phyloP scores from a whole-genome alignment of 2,113 vertebrate genomes.

The Montifringilla adamsi region DNA sequence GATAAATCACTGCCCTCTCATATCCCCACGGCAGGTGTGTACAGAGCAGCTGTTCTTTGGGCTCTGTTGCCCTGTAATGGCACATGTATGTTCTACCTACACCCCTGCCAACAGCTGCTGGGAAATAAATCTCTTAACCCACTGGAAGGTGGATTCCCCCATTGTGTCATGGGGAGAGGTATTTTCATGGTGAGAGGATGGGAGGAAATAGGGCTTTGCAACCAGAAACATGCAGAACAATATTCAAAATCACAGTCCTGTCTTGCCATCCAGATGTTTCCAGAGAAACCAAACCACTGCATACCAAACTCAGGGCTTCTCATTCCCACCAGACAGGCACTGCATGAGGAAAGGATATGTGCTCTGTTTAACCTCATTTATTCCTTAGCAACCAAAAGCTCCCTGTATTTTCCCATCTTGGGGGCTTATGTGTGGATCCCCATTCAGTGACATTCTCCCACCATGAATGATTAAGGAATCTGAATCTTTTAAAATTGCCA shows the following conservation, averaged over 20 bases:
- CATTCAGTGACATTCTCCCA: slow-evolving; percentile 55
- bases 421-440: slow-evolving; percentile 44
- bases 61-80: background rate
- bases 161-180: background rate
- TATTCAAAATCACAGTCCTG: background rate
- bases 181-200: background rate
- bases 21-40: background rate
- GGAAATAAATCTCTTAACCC: slow-evolving; percentile 34
- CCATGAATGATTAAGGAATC: slow-evolving; percentile 67
- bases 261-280: slow-evolving; percentile 43
- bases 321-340: slow-evolving; percentile 36
- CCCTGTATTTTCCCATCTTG: slow-evolving; percentile 61
- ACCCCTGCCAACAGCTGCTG: slow-evolving; percentile 6
- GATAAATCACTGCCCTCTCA: slow-evolving; percentile 20
- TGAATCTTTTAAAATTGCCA: slow-evolving; percentile 58
- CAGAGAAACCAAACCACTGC: slow-evolving; percentile 1
- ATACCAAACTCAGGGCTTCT: slow-evolving; percentile 13
- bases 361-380: slow-evolving; percentile 51
- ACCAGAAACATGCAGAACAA: background rate
- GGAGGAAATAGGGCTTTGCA: background rate
- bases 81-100: slow-evolving; percentile 12
- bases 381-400: slow-evolving; percentile 62
- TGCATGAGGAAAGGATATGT: slow-evolving; percentile 28
- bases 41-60: slow-evolving; percentile 21
- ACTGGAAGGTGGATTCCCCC: slow-evolving; percentile 33